Evolutionary conservation across 2,113 vertebrate species (phyloP).

Genomic region (Junco hyemalis): DNA sequence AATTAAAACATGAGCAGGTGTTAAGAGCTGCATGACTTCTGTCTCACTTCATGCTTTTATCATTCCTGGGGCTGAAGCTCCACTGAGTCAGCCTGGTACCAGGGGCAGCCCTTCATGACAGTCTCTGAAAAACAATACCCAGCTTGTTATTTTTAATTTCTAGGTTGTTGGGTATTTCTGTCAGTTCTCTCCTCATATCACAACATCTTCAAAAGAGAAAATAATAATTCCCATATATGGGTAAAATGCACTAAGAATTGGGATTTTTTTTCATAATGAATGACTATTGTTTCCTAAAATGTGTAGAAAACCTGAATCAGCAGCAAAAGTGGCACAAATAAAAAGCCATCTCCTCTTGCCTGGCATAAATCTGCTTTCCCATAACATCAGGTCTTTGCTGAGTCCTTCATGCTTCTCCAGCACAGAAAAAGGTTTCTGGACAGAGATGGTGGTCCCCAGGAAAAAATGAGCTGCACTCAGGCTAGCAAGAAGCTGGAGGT

Average conservation of each 20-base stretch:
- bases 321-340: neutral
- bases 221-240: neutral
- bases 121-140: neutral
- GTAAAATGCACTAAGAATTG: neutral
- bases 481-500: neutral
- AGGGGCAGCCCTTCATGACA: neutral
- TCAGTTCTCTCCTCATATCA: neutral
- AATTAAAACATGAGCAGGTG: neutral
- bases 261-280: neutral
- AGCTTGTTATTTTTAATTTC: neutral
- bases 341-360: neutral
- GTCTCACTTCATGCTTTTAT: neutral
- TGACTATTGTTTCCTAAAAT: neutral
- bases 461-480: neutral
- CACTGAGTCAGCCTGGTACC: neutral
- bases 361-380: neutral
- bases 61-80: neutral
- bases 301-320: neutral
- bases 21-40: neutral
- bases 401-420: conserved; percentile 7
- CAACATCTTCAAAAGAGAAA: neutral
- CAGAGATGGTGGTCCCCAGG: neutral
- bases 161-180: neutral
- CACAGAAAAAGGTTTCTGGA: neutral
- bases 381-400: neutral